Evolutionary conservation across 2,797 vertebrate genomes (phyloP).

Genomic region (Arctocebus calabarensis): DNA sequence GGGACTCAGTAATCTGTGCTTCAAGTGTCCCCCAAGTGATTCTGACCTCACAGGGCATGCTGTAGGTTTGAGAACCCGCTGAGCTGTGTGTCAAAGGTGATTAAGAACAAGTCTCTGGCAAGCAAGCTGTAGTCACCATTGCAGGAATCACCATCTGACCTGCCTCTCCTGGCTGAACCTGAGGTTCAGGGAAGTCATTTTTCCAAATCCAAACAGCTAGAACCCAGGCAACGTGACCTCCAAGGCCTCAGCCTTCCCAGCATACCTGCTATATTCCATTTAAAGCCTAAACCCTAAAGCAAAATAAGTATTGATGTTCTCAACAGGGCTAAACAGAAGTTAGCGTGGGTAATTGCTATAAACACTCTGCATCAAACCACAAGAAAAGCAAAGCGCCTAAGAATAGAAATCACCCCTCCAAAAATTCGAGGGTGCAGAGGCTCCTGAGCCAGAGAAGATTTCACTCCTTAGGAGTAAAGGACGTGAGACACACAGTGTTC

Average conservation of each 20-base stretch:
- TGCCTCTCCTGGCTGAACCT: not conserved
- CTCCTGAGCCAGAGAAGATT: not conserved
- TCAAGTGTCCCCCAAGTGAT: fast-evolving
- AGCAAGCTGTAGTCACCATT: not conserved
- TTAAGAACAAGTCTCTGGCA: not conserved
- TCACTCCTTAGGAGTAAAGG: not conserved
- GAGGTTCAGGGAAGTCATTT: not conserved
- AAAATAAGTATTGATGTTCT: not conserved
- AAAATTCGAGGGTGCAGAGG: not conserved
- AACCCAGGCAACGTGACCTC: not conserved
- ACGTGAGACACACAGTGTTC: not conserved
- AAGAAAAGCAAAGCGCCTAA: not conserved
- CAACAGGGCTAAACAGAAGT: not conserved
- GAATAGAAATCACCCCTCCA: not conserved
- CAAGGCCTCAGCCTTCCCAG: not conserved
- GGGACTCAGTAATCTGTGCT: fast-evolving
- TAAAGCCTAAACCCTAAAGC: not conserved
- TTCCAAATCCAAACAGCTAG: slow-evolving; percentile 6
- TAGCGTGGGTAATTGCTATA: not conserved
- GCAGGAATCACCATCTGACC: not conserved
- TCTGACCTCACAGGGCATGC: fast-evolving
- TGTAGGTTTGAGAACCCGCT: not conserved
- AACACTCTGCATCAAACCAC: fast-evolving
- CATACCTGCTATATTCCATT: not conserved
- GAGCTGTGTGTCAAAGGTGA: not conserved